These are phyloP conservation scores for Neodiprion fabricii DNA, from an alignment of 1,140 invertebrate genomes.

Conservation along the genomic window DNA sequence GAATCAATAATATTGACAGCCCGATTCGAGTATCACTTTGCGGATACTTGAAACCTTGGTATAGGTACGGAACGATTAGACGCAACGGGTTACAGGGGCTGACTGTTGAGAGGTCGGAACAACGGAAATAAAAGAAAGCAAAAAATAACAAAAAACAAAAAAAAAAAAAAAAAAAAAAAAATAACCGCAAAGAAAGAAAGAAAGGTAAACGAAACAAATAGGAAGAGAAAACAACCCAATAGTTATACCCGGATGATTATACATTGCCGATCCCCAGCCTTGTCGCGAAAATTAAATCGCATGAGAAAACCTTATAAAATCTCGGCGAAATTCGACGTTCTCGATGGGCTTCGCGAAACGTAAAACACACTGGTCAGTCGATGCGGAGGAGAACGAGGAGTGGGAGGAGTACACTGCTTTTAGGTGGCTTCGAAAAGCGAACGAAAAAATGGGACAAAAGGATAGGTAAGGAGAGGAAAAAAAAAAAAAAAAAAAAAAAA, in stretches of 20 bases:
- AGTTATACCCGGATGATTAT: background rate
- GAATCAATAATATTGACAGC: too few species aligned
- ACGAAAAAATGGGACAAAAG: background rate
- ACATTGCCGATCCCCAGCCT: background rate
- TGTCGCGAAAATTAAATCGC: slow-evolving; percentile 33
- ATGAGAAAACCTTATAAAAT: slow-evolving; percentile 26
- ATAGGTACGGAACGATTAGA: too few species aligned
- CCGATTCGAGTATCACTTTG: too few species aligned
- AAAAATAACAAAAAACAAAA: background rate
- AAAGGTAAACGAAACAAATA: background rate
- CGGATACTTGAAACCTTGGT: too few species aligned
- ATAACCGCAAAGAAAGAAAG: background rate
- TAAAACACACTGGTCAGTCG: slow-evolving; percentile 40
- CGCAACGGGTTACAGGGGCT: too few species aligned
- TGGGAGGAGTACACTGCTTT: slow-evolving; percentile 26
- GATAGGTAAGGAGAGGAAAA: too few species aligned
- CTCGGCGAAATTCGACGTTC: slow-evolving; percentile 31
- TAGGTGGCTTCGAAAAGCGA: slow-evolving; percentile 29
- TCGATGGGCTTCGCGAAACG: slow-evolving; percentile 50
- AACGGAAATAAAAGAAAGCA: too few species aligned
- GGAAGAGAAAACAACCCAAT: background rate
- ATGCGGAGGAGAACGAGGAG: slow-evolving; percentile 29
- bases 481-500: too few species aligned
- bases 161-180: background rate
- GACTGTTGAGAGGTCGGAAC: too few species aligned